Evolutionary conservation across 2,797 vertebrate species (phyloP).

Genomic region (Mormyrops boulengeri): DNA sequence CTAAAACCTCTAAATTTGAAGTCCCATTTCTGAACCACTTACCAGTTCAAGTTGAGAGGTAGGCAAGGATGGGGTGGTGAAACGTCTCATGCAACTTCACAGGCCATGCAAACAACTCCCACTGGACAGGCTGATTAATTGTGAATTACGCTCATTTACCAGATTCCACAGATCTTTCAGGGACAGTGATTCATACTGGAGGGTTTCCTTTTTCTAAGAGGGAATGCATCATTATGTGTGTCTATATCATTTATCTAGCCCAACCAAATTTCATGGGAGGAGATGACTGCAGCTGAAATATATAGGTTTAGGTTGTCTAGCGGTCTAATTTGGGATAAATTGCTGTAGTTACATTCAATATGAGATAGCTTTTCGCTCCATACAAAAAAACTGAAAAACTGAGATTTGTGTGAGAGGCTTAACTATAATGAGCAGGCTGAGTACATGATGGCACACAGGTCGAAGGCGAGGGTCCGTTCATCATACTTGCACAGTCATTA

Average conservation of each 20-base stretch:
- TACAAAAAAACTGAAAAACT: not conserved
- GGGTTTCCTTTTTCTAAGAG: not conserved
- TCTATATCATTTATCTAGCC: not conserved
- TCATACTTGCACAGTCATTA: not conserved
- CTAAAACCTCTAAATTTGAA: not conserved
- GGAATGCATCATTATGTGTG: not conserved
- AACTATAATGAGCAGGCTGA: not conserved
- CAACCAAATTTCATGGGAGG: not conserved
- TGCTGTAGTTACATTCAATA: not conserved
- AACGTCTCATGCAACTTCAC: not conserved
- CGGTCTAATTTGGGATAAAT: not conserved
- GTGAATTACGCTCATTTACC: not conserved
- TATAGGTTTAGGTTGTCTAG: not conserved
- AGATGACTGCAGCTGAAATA: not conserved
- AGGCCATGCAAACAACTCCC: not conserved
- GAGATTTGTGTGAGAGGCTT: not conserved
- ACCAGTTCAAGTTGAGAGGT: not conserved
- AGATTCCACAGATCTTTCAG: not conserved
- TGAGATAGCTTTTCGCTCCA: not conserved
- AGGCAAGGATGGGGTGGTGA: not conserved
- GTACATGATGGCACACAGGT: not conserved
- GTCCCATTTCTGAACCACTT: not conserved
- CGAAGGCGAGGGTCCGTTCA: not conserved
- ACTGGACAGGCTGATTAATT: not conserved
- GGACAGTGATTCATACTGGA: not conserved